Conservation (phyloP, 2,113 vertebrate genomes). For the Hymenochirus boettgeri region DNA sequence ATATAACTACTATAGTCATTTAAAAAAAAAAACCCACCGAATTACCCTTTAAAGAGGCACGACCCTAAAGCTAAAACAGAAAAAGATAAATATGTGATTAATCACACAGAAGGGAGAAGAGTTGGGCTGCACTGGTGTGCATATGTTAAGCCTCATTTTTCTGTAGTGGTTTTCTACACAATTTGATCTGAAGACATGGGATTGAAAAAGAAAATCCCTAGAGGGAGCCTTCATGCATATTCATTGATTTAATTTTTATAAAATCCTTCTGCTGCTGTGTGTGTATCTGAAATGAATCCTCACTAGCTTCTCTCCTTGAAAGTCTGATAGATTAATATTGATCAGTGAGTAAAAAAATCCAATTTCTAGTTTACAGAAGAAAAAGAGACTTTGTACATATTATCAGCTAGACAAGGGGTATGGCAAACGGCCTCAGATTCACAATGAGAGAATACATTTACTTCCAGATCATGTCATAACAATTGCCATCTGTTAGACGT, state of each 20-base stretch:
- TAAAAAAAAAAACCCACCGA: no score
- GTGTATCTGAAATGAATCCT: constrained; percentile 20
- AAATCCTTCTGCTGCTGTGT: constrained; percentile 33
- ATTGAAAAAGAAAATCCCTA: constrained; percentile 14
- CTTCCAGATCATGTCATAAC: background rate
- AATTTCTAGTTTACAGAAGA: constrained; percentile 16
- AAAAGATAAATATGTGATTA: background rate
- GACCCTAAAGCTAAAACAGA: no score
- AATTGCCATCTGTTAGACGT: background rate
- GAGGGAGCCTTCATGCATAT: constrained; percentile 18
- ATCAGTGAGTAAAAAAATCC: constrained; percentile 26
- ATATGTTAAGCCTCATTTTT: background rate
- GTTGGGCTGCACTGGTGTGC: background rate
- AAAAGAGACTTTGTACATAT: background rate
- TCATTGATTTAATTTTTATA: constrained; percentile 30
- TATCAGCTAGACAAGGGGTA: background rate
- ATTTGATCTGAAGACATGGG: constrained; percentile 25
- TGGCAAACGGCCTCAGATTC: background rate
- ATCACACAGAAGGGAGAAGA: background rate
- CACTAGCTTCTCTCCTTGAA: background rate
- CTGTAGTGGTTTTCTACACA: constrained; percentile 21
- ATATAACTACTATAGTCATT: background rate
- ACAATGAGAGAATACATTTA: background rate
- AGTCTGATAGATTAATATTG: constrained; percentile 38
- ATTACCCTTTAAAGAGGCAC: background rate